Percentiles rank a stretch among this genome's conserved stretches.
phyloP scores from a whole-genome alignment of 2,797 vertebrate genomes.

The Spinus olivaceus region DNA sequence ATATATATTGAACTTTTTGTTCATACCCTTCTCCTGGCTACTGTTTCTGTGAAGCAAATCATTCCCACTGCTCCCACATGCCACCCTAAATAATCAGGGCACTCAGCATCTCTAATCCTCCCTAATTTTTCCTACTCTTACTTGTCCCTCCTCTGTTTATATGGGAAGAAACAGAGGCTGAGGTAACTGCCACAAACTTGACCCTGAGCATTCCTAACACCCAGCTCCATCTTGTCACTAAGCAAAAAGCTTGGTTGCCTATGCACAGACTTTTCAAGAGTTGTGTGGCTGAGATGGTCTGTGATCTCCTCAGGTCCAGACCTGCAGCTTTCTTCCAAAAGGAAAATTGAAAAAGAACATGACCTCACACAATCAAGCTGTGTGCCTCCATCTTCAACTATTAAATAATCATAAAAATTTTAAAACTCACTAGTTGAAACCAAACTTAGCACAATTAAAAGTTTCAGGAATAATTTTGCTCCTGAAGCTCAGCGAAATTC shows the following conservation, averaged over 20 bases:
- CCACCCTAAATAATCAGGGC: not conserved
- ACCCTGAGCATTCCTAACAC: not conserved
- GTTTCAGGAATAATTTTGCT: not conserved
- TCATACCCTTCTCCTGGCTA: not conserved
- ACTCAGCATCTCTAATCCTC: not conserved
- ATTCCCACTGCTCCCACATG: not conserved
- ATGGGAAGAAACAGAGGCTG: not conserved
- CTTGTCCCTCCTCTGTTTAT: not conserved
- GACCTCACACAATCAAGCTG: not conserved
- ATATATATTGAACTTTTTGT: not conserved
- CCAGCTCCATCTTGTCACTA: not conserved
- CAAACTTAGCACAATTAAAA: not conserved
- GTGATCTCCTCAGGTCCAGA: not conserved
- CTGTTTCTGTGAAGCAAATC: not conserved
- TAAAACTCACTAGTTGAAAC: not conserved
- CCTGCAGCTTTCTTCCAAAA: not conserved
- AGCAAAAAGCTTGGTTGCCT: not conserved
- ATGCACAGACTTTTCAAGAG: not conserved
- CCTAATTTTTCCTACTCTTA: not conserved
- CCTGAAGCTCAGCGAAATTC: not conserved
- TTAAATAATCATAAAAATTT: not conserved
- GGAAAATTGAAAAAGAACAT: not conserved
- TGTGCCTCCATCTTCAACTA: not conserved
- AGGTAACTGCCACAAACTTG: not conserved
- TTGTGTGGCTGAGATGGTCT: not conserved